These are phyloP conservation scores for Syngnathus floridae DNA, from an alignment of 2,113 vertebrate genomes.

Conservation along the genomic window DNA sequence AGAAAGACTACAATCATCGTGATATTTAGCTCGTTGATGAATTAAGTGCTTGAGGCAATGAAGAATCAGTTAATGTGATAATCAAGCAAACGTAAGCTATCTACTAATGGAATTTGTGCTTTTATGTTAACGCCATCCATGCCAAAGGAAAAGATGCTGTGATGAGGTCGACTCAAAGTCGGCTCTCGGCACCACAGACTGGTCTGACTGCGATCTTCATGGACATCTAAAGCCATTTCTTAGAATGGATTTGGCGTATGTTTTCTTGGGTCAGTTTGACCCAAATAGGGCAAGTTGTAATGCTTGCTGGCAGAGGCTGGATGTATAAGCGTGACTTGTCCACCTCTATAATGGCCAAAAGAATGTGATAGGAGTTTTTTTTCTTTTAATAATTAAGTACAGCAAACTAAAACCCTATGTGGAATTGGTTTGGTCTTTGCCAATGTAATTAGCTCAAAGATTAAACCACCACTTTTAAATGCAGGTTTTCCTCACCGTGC, in stretches of 20 bases:
- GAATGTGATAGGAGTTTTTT: conserved; percentile 40
- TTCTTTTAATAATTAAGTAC: conserved; percentile 6
- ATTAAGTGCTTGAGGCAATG: conserved; percentile 22
- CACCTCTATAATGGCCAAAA: conserved; percentile 48
- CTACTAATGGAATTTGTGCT: conserved; percentile 29
- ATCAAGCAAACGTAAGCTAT: conserved; percentile 47
- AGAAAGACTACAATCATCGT: conserved; percentile 25
- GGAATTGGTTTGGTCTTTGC: conserved; percentile 14
- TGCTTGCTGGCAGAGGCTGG: not conserved
- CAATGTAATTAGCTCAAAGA: conserved; percentile 33
- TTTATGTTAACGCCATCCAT: conserved; percentile 45
- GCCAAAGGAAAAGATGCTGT: conserved; percentile 55
- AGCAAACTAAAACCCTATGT: conserved; percentile 13
- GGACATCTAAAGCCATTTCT: conserved; percentile 42
- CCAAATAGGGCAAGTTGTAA: not conserved
- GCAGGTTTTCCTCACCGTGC: conserved; percentile 1
- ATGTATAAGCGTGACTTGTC: conserved; percentile 24
- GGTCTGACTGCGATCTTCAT: conserved; percentile 11
- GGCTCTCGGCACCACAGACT: not conserved
- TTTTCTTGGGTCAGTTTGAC: conserved; percentile 5
- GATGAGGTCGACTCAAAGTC: conserved; percentile 12
- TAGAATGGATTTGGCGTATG: conserved; percentile 24
- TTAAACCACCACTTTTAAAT: conserved; percentile 25
- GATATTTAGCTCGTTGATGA: conserved; percentile 32
- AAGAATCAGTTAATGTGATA: conserved; percentile 45